Conservation (phyloP, 1,140 invertebrate species). For the Drosophila subobscura region DNA sequence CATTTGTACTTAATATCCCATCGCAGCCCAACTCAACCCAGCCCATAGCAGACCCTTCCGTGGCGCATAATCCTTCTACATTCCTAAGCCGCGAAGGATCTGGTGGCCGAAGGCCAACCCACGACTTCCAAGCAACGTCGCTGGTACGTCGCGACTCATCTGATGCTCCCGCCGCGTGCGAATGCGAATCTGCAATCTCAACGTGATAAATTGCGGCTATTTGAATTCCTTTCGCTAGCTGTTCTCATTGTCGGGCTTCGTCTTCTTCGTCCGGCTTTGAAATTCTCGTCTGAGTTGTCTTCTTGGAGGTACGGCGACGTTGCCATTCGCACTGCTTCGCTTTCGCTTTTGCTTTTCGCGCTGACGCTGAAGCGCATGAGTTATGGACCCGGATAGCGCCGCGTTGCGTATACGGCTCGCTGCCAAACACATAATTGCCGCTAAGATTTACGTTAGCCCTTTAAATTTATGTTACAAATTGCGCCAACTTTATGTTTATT, state of each 20-base stretch:
- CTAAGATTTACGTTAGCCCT: slow-evolving; percentile 71
- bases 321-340: slow-evolving; percentile 4
- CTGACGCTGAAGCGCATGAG: slow-evolving; percentile 60
- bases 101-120: not conserved
- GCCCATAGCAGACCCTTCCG: not conserved
- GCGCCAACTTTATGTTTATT: slow-evolving; percentile 75
- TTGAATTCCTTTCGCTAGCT: slow-evolving; percentile 66
- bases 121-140: not conserved
- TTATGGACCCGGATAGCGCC: slow-evolving; percentile 56
- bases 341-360: slow-evolving; percentile 12
- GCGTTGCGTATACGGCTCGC: slow-evolving; percentile 59
- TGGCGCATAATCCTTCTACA: slow-evolving; percentile 45
- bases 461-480: slow-evolving; percentile 75
- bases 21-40: not conserved
- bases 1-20: slow-evolving; percentile 11
- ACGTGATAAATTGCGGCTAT: slow-evolving; percentile 76
- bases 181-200: slow-evolving; percentile 69
- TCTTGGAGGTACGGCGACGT: not conserved
- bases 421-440: slow-evolving; percentile 73
- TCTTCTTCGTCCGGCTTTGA: slow-evolving; percentile 15
- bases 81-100: slow-evolving; percentile 19
- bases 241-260: slow-evolving; percentile 4
- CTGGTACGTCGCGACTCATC: slow-evolving; percentile 32
- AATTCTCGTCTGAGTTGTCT: slow-evolving; percentile 11
- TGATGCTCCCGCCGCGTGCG: slow-evolving; percentile 46